A percentile compares a stretch with the other conserved stretches of the same genome.
phyloP scores from a whole-genome alignment of 2,797 vertebrate species.

The Bradypus variegatus region DNA sequence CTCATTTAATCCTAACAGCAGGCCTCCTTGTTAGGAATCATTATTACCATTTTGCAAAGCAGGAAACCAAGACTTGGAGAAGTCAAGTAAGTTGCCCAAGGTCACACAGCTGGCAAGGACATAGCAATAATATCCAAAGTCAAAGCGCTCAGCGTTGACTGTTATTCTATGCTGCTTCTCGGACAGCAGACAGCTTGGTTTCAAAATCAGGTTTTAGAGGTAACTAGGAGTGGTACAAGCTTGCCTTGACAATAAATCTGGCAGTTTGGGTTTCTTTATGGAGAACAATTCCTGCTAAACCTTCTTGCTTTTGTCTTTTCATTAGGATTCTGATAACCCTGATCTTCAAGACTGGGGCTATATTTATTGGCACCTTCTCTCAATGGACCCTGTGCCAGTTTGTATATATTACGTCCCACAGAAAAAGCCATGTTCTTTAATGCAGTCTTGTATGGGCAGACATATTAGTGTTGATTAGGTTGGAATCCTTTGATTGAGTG shows the following conservation, averaged over 20 bases:
- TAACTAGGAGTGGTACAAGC: neutral
- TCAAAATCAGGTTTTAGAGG: neutral
- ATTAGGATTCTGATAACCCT: constrained; percentile 79
- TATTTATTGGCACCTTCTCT: too few relatives aligned
- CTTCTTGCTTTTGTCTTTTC: constrained; percentile 29
- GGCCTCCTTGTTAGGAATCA: neutral
- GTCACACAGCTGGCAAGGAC: neutral
- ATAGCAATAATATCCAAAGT: neutral
- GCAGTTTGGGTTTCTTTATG: neutral
- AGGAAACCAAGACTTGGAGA: neutral
- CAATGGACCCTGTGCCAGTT: too few relatives aligned
- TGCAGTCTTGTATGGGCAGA: too few relatives aligned
- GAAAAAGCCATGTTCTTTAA: too few relatives aligned
- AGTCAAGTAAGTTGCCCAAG: neutral
- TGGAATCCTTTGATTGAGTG: too few relatives aligned
- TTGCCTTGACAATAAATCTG: neutral
- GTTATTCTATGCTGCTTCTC: neutral
- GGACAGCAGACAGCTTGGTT: neutral
- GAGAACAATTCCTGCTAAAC: neutral
- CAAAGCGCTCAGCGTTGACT: neutral
- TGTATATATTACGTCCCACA: too few relatives aligned
- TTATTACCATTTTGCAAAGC: neutral
- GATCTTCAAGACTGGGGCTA: too few relatives aligned
- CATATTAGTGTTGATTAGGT: too few relatives aligned
- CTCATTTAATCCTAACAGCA: neutral